A percentile compares a stretch with the other conserved stretches of the same genome.
phyloP scores from a whole-genome alignment of 2,888 invertebrate genomes.

The Drosophila peninsularis region DNA sequence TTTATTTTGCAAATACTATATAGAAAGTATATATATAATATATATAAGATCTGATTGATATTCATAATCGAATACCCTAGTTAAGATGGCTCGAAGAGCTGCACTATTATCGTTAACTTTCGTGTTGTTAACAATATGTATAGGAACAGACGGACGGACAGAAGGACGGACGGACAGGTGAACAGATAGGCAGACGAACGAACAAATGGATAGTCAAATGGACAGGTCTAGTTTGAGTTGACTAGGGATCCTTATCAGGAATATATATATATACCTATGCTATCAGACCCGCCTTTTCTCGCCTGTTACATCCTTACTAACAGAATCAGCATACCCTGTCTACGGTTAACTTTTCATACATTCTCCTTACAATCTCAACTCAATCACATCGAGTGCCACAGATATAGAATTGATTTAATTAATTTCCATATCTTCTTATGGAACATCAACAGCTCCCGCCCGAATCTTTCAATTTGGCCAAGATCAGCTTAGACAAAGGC shows the following conservation, averaged over 20 bases:
- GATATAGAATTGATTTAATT: slow-evolving; percentile 5
- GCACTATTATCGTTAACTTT: too few relatives aligned
- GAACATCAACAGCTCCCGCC: neutral
- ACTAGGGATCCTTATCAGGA: neutral
- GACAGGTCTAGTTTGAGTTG: neutral
- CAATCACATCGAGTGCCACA: neutral
- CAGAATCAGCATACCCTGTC: neutral
- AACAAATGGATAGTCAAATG: too few relatives aligned
- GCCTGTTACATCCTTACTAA: neutral
- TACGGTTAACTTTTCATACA: neutral
- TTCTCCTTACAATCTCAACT: neutral
- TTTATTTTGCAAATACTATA: too few relatives aligned
- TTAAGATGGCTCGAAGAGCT: too few relatives aligned
- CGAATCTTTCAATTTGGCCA: neutral
- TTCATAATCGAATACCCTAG: too few relatives aligned
- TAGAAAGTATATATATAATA: too few relatives aligned
- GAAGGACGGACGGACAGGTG: too few relatives aligned
- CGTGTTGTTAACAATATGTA: too few relatives aligned
- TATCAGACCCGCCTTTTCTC: neutral
- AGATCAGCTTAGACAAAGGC: slow-evolving; percentile 4
- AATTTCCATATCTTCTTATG: slow-evolving; percentile 3
- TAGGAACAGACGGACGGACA: too few relatives aligned
- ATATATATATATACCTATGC: neutral
- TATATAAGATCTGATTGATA: too few relatives aligned
- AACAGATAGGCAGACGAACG: too few relatives aligned